phyloP scores from a whole-genome alignment of 2,888 invertebrate genomes.

The Cyclophora albipunctata region DNA sequence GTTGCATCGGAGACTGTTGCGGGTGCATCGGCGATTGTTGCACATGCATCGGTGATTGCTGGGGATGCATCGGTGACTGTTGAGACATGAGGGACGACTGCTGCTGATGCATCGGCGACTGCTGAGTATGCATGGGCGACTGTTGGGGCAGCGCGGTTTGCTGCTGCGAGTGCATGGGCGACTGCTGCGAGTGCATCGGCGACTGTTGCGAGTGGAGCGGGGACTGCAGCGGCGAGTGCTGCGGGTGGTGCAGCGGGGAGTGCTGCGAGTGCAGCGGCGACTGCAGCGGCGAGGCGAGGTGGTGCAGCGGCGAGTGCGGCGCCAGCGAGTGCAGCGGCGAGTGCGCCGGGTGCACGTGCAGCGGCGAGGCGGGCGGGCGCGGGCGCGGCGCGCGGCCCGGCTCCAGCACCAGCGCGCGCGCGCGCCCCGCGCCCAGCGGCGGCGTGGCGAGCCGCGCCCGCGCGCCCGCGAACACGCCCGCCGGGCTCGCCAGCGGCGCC shows the following conservation, averaged over 20 bases:
- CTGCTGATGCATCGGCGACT: slow-evolving; percentile 34
- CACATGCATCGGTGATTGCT: slow-evolving; percentile 38
- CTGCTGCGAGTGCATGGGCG: slow-evolving; percentile 45
- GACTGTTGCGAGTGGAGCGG: slow-evolving; percentile 59
- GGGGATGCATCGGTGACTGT: slow-evolving; percentile 37
- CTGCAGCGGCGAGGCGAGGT: slow-evolving; percentile 51
- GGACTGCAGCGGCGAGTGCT: slow-evolving; percentile 57
- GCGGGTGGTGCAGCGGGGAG: slow-evolving; percentile 50
- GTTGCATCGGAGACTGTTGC: slow-evolving; percentile 28
- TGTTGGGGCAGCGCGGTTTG: slow-evolving; percentile 32
- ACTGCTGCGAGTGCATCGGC: slow-evolving; percentile 56
- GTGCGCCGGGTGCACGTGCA: slow-evolving; percentile 35
- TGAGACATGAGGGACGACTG: slow-evolving; percentile 32
- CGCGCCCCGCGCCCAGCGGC: not conserved
- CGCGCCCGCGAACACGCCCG: slow-evolving; percentile 48
- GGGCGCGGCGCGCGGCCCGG: slow-evolving; percentile 20
- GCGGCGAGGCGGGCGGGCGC: slow-evolving; percentile 41
- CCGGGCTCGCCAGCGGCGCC: slow-evolving; percentile 55
- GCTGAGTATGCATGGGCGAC: slow-evolving; percentile 46
- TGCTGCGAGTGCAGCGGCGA: slow-evolving; percentile 63
- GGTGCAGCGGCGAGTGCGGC: slow-evolving; percentile 47
- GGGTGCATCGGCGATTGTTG: slow-evolving; percentile 27
- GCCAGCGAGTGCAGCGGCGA: slow-evolving; percentile 44
- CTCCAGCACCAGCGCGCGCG: slow-evolving; percentile 53
- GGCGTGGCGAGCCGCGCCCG: slow-evolving; percentile 61